Evolutionary conservation across 2,888 invertebrate species (phyloP).

Genomic region (Himalopsyche kuldschensis): DNA sequence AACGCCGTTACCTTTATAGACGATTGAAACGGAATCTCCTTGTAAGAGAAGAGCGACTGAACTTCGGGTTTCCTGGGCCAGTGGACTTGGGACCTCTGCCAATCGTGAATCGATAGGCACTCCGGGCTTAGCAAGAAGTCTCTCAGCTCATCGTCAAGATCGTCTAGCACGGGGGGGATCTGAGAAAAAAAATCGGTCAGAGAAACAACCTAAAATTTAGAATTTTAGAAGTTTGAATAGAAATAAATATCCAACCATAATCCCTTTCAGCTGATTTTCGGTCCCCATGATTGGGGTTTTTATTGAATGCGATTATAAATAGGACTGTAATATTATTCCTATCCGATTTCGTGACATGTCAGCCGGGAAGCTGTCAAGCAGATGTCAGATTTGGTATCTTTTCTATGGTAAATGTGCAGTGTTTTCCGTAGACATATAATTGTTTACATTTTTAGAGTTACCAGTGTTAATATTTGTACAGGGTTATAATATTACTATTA

Average conservation of each 20-base stretch:
- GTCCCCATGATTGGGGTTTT: neutral
- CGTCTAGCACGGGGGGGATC: constrained; percentile 68
- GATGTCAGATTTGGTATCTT: neutral
- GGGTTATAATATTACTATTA: no score
- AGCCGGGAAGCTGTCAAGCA: neutral
- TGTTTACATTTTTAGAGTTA: neutral
- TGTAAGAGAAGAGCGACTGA: constrained; percentile 55
- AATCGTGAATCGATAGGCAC: constrained; percentile 71
- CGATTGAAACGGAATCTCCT: constrained; percentile 55
- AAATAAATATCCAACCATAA: neutral
- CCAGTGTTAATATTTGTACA: no score
- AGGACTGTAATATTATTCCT: neutral
- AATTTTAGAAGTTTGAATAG: neutral
- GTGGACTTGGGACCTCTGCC: constrained; percentile 68
- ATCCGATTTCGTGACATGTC: neutral
- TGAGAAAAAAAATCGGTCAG: constrained; percentile 43
- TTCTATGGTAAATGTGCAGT: neutral
- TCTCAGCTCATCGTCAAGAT: constrained; percentile 65
- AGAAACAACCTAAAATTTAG: neutral
- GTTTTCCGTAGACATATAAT: no score
- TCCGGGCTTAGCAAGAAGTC: constrained; percentile 70
- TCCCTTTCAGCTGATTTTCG: neutral
- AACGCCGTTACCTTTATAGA: constrained; percentile 52
- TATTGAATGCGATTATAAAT: no score
- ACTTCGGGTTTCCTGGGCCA: constrained; percentile 63